A percentile compares a stretch with the other conserved stretches of the same genome.
These are phyloP conservation scores for Melanostoma mellinum DNA, from an alignment of 2,888 invertebrate genomes.

Conservation along the genomic window DNA sequence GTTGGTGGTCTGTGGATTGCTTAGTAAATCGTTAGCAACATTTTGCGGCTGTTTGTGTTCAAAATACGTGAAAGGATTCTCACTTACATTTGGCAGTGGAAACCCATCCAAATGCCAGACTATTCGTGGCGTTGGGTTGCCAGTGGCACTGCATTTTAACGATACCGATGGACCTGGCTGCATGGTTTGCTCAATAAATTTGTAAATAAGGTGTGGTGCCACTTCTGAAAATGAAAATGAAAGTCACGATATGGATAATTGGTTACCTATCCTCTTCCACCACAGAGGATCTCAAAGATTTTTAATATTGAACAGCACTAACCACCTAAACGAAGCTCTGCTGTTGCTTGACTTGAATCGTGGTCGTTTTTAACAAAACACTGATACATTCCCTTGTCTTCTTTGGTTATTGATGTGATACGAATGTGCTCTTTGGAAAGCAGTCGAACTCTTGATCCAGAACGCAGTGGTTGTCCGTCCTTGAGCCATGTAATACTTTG, in stretches of 20 bases:
- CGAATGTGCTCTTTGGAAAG: conserved; percentile 83
- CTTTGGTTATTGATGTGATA: conserved; percentile 87
- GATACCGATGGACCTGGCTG: conserved; percentile 91
- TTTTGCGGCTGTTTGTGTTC: conserved; percentile 37
- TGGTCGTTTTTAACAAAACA: conserved; percentile 92
- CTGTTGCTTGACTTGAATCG: conserved; percentile 91
- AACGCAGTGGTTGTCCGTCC: conserved; percentile 86
- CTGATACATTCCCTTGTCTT: conserved; percentile 95
- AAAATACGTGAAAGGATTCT: conserved; percentile 23
- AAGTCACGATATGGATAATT: conserved; percentile 20
- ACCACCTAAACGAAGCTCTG: conserved; percentile 91
- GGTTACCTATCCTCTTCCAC: neutral
- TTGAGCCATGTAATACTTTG: conserved; percentile 90
- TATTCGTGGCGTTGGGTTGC: conserved; percentile 90
- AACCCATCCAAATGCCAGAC: conserved; percentile 90
- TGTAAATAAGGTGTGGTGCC: conserved; percentile 88
- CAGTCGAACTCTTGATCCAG: conserved; percentile 84
- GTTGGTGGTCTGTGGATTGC: conserved; percentile 24
- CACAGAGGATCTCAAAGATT: neutral
- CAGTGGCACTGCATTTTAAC: conserved; percentile 89
- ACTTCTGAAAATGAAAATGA: conserved; percentile 84
- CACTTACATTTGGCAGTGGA: conserved; percentile 84
- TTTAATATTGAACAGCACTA: conserved; percentile 75
- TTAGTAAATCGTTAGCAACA: conserved; percentile 28
- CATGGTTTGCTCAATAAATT: conserved; percentile 90